Percentiles rank a stretch among this genome's conserved stretches.
These are phyloP conservation scores for Iguana delicatissima DNA, from an alignment of 2,797 vertebrate species.

Conservation along the genomic window DNA sequence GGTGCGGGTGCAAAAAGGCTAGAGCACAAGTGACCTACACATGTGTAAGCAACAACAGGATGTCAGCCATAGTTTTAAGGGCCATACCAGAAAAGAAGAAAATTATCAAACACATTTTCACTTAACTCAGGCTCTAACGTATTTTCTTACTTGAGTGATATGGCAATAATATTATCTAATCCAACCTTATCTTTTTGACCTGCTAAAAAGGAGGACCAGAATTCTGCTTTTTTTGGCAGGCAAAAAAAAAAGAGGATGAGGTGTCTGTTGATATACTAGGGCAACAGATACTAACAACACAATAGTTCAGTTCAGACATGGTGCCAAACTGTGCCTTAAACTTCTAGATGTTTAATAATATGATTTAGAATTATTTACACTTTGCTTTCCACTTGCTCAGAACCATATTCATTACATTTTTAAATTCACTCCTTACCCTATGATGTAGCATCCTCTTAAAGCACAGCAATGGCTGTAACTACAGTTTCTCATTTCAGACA, in stretches of 20 bases:
- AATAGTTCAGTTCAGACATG: not conserved
- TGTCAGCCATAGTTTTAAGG: too few relatives aligned
- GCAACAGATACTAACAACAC: not conserved
- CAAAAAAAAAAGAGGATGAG: not conserved
- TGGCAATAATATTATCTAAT: not conserved
- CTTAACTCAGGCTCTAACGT: too few relatives aligned
- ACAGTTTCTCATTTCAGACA: not conserved
- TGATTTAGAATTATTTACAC: not conserved
- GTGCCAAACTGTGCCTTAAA: not conserved
- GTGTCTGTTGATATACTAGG: not conserved
- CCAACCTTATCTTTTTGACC: too few relatives aligned
- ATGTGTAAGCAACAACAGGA: too few relatives aligned
- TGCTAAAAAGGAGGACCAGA: not conserved
- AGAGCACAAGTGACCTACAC: too few relatives aligned
- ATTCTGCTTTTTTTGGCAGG: not conserved
- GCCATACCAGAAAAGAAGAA: too few relatives aligned
- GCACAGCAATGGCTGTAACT: not conserved
- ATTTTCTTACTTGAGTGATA: not conserved
- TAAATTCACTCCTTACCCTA: not conserved
- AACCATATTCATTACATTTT: not conserved
- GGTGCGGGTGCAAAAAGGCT: too few relatives aligned
- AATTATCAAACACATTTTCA: too few relatives aligned
- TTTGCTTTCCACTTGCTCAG: not conserved
- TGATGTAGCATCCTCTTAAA: not conserved
- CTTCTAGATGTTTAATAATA: not conserved